Base-by-base conservation (phyloP, 1,140 invertebrate species). In the Drosophila cardini region DNA sequence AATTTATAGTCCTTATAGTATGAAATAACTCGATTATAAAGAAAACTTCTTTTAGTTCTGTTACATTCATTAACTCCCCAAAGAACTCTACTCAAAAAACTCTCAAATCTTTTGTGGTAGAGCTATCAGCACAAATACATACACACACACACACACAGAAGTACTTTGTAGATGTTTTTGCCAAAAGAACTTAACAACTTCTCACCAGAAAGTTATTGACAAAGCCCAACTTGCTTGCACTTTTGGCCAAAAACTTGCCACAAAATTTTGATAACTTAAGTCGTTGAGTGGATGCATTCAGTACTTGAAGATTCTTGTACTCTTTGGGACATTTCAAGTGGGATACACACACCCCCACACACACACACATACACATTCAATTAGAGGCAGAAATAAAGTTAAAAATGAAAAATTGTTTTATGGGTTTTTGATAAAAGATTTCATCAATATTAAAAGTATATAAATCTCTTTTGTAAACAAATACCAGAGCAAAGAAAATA, bases 401-500 rank as follows among this genome's bases (percentile, higher is more conserved):
- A 58, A 85, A 56, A 73, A 71, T 52, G 36, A 50, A 71, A 85
- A 76, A 63, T 86, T 85, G 60, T 86, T 85, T 60, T 86, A 46
- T 69, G 80, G 16, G 38, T 45, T 45, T 58, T 74, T 73, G 48
- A 46, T 58, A 68, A 85, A 86, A 85, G 78, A 81, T 87, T 87
- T 82, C 72, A 86, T 86, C 81, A 87, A 86, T 86, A 86, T 87
- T 73, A 82, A 71, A 79, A 76, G 58, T 46, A 16, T 8, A 48
- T 18, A 58, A 43, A 58, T 74, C 64, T 64, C 65, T 72, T 57
- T 68, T 48, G 69, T 55, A 53, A 53, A 34, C 21, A 45, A 45
- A 42, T 36, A 4, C 15, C 11, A 61, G 4, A 50, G 15, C 50
- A 8, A 62, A 30, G 50, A 40, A 62, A 38, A 34, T 38, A 55